Percentiles rank a stretch among this genome's conserved stretches.
phyloP scores from a whole-genome alignment of 2,797 vertebrate genomes.

The Zonotrichia albicollis region DNA sequence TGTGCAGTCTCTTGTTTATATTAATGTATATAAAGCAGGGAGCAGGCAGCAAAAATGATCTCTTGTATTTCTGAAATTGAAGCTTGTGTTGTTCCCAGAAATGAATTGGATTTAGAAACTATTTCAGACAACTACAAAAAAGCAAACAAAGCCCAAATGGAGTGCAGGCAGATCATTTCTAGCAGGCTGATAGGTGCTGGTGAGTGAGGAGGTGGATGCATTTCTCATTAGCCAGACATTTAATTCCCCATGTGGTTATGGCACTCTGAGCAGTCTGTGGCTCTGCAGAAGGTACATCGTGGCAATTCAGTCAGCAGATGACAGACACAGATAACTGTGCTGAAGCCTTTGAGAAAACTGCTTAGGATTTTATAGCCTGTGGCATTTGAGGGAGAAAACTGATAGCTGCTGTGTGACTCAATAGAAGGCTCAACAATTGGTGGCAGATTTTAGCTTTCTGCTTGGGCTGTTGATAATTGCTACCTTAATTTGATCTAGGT shows the following conservation, averaged over 20 bases:
- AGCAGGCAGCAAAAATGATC: neutral
- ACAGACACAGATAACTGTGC: slow-evolving; percentile 52
- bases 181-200: slow-evolving; percentile 2
- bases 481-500: slow-evolving; percentile 61
- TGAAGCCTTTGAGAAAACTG: slow-evolving; percentile 55
- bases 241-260: slow-evolving; percentile 33
- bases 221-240: slow-evolving; percentile 48
- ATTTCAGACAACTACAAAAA: neutral
- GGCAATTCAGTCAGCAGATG: slow-evolving; percentile 47
- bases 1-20: neutral
- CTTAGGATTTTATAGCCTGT: slow-evolving; percentile 53
- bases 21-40: neutral
- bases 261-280: neutral
- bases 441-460: slow-evolving; percentile 57
- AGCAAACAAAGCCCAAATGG: neutral
- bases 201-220: neutral
- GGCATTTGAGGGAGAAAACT: slow-evolving; percentile 31
- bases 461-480: slow-evolving; percentile 56
- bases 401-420: slow-evolving; percentile 41
- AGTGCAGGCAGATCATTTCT: neutral
- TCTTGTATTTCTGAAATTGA: neutral
- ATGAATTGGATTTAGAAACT: neutral
- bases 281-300: slow-evolving; percentile 49
- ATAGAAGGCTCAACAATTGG: slow-evolving; percentile 50
- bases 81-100: neutral